Evolutionary conservation across 2,113 vertebrate genomes (phyloP), one percentile per base, ranked within the genome.

Genomic region (Cottus gobio): DNA sequence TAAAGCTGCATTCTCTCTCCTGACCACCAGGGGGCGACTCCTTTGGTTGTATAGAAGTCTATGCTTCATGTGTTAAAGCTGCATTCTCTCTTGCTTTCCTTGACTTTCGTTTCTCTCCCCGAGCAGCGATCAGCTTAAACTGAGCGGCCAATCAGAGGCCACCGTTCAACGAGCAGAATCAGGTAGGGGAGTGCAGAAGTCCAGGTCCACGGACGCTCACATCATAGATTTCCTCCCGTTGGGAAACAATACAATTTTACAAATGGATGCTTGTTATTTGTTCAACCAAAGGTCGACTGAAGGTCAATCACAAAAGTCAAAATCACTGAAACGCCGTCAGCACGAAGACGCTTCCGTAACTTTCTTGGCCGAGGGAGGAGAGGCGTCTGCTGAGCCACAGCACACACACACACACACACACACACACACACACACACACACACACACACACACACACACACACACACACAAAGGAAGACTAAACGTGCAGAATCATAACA

Each of bases 321-420:
- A 34, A 64, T n/a, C 44, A 15, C 26, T 37, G 60, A 48, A 7
- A 36, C 67, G 64, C 20, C 20, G 16, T 36, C 54, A 36, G 13
- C 52, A 26, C 5, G 1, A 44, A 30, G 44, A 52, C 36, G 39
- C 48, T 37, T 75, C 22, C 37, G 48, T 15, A 77, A 72, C 54
- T 52, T 52, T 44, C n/a, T n/a, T n/a, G n/a, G n/a, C n/a, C n/a
- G n/a, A n/a, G n/a, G n/a, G n/a, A n/a, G n/a, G n/a, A n/a, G n/a
- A n/a, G n/a, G n/a, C n/a, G n/a, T n/a, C n/a, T n/a, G n/a, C n/a
- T n/a, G n/a, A n/a, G n/a, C n/a, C n/a, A n/a, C n/a, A n/a, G n/a
- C n/a, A 26, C 52, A 26, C 24, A 56, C 44, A 58, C 56, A 76
- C 7, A 52, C 46, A 48, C 73, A 81, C 54, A 52, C 18, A 77